Evolutionary conservation across 2,888 invertebrate species (phyloP), one percentile per base, ranked within the genome.

Genomic region (Tromatobia lineatoria): DNA sequence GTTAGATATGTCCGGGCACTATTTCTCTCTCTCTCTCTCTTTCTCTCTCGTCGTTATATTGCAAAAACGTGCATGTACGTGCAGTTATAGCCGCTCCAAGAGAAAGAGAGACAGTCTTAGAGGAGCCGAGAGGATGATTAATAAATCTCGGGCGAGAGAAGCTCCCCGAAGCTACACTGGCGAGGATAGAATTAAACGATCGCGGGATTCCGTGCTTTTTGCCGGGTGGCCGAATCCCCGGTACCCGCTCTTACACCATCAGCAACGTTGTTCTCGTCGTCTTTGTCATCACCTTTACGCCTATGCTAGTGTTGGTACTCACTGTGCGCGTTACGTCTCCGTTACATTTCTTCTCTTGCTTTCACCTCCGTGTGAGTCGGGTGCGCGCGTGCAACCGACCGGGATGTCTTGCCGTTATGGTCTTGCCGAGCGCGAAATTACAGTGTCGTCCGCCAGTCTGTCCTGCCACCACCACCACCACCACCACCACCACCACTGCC

Each of bases 151-250:
- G 81, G 81, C 74, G 80, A 86, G 85, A 78, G 85, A 78, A 86
- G 83, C 83, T 80, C 80, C 82, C 85, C 74, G 83, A 86, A 85
- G 83, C 82, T 82, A 82, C 85, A 86, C 82, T 74, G 85, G 78
- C 80, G 82, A 82, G 85, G 82, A 86, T 85, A 86, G 85, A 88
- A 88, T 88, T 87, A 87, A 88, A 86, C 85, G 87, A 87, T 87
- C 83, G 82, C 81, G 75, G 87, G 88, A 88, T 88, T 86, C 85
- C 86, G 85, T 85, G 85, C 87, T 87, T 87, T 87, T 86, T 87
- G 86, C 85, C 85, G 82, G 79, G 79, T 86, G 85, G 82, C 73
- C 80, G 80, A 82, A 77, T 84, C 77, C 82, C 80, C 79, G 81
- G 81, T 83, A 76, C 82, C 82, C 73, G 83, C 82, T 80, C 81